A percentile compares a stretch with the other conserved stretches of the same genome.
These are phyloP conservation scores for Mobula birostris DNA, from an alignment of 2,113 vertebrate species.

Conservation along the genomic window DNA sequence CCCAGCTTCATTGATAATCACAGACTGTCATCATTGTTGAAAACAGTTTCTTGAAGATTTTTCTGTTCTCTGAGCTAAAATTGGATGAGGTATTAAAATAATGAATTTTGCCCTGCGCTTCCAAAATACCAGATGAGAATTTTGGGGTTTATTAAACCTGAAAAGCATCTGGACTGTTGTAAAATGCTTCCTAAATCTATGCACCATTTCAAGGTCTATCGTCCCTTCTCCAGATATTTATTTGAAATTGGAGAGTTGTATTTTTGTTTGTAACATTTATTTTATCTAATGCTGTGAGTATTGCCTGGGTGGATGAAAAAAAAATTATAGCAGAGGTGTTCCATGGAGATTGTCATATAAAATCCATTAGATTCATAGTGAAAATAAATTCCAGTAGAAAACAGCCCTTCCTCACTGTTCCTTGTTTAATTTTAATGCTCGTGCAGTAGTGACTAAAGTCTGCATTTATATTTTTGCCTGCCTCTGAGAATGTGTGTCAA, in stretches of 20 bases:
- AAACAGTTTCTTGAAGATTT: neutral
- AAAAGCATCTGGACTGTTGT: neutral
- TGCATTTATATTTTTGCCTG: neutral
- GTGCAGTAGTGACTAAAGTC: neutral
- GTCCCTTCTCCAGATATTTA: neutral
- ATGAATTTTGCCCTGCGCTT: neutral
- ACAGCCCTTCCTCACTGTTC: neutral
- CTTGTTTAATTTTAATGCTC: neutral
- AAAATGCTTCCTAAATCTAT: neutral
- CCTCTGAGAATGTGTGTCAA: neutral
- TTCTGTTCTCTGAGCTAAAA: neutral
- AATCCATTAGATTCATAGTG: neutral
- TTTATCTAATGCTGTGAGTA: neutral
- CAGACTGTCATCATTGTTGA: neutral
- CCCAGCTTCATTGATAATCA: too few relatives aligned
- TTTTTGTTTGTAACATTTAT: neutral
- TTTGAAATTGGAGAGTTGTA: neutral
- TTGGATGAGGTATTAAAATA: neutral
- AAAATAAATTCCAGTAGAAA: neutral
- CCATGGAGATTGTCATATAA: neutral
- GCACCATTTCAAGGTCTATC: neutral
- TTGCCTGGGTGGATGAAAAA: neutral
- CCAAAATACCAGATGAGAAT: neutral
- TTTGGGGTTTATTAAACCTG: neutral
- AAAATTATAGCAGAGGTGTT: too few relatives aligned